Conservation (phyloP, 2,888 invertebrate species). For the Heliconius aoede region DNA sequence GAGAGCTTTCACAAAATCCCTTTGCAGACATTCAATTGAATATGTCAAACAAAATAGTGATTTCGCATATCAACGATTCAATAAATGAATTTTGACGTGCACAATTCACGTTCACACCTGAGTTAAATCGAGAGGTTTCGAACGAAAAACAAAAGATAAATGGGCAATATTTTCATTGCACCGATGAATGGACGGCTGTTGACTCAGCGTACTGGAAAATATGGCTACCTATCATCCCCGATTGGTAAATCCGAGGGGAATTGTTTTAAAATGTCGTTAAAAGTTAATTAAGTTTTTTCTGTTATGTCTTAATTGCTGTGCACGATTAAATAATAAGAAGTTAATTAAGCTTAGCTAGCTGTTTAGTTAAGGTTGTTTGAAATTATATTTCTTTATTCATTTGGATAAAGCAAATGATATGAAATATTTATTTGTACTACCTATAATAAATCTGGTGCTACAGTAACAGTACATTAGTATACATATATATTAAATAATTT, state of each 20-base stretch:
- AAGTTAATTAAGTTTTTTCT: conserved; percentile 35
- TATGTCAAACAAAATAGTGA: conserved; percentile 67
- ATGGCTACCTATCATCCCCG: conserved; percentile 55
- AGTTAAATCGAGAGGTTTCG: conserved; percentile 62
- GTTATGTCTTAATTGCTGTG: background rate
- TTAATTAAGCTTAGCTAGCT: background rate
- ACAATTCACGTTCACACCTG: conserved; percentile 57
- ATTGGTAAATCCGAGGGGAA: conserved; percentile 58
- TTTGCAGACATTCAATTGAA: conserved; percentile 53
- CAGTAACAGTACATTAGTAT: too few species aligned
- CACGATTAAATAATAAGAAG: background rate
- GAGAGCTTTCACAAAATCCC: conserved; percentile 33
- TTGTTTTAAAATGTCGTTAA: conserved; percentile 53
- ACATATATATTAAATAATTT: too few species aligned
- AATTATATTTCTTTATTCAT: background rate
- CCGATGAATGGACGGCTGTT: conserved; percentile 73
- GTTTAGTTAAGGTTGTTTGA: background rate
- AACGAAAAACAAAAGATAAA: conserved; percentile 73
- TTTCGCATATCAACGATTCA: conserved; percentile 72
- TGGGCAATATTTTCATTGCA: conserved; percentile 78
- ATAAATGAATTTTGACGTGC: conserved; percentile 74
- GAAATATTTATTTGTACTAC: too few species aligned
- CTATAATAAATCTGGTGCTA: too few species aligned
- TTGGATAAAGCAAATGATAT: too few species aligned
- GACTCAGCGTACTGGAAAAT: conserved; percentile 74